Base-by-base conservation (phyloP, 2,888 invertebrate genomes). In the Stomorhina lunata region DNA sequence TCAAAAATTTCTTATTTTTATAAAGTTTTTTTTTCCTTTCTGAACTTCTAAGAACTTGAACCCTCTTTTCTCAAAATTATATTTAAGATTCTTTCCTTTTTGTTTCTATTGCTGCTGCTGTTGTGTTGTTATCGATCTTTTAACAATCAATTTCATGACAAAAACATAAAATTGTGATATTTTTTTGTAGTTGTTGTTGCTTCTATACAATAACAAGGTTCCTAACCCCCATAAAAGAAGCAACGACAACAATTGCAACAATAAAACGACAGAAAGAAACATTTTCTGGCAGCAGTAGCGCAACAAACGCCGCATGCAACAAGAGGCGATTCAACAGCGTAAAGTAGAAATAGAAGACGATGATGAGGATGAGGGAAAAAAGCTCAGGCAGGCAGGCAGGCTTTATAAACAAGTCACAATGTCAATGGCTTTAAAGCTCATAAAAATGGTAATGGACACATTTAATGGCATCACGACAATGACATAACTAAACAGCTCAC, bases 381-480 rank as follows among this genome's bases (percentile, higher is more conserved):
- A 63, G 71, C 59, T 48, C 50, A 69, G 61, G 69, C 61, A 63
- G 37, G 34, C 50, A 55, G 68, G 20, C 29, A 55, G 1, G 78
- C 81, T 79, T 69, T 82, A 82, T 79, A 82, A 82, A 82, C 82
- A 82, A 82, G 82, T 82, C 83, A 83, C 80, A 83, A 80, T 83
- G 83, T 83, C 84, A 84, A 81, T 79, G 81, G 81, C 78, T 79
- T 81, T 84, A 81, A 81, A 81, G 79, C 84, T 84, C 84, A 84
- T 84, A 84, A 84, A 84, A 84, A 81, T 81, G 81, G 84, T 81
- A 84, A 81, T 79, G 82, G 81, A 84, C 84, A 81, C 81, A 81
- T 84, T 84, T 84, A 84, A 84, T 84, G 81, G 81, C 84, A 84
- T 84, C 84, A 84, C 84, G 83, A 83, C 83, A 83, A 83, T 83